A percentile compares a stretch with the other conserved stretches of the same genome.
Evolutionary conservation across 2,797 vertebrate genomes (phyloP).

Genomic region (Manis pentadactyla): DNA sequence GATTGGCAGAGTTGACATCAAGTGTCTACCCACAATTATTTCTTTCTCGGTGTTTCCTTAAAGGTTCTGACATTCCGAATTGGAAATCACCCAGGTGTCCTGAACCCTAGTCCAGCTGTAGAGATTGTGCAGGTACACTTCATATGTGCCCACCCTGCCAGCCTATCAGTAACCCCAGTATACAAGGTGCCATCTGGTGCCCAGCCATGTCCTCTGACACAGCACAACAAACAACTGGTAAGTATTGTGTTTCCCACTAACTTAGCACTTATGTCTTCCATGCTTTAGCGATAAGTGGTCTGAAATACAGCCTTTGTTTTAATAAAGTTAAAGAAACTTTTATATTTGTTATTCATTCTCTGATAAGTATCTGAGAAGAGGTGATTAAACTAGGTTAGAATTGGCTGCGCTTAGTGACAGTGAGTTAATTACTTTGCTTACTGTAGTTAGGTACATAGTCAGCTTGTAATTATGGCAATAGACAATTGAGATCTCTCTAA

Average conservation of each 20-base stretch:
- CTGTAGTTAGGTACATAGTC: neutral
- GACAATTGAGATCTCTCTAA: neutral
- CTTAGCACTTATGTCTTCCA: neutral
- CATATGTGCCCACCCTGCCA: constrained; percentile 80
- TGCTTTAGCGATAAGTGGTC: neutral
- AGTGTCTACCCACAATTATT: neutral
- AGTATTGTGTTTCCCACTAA: constrained; percentile 3
- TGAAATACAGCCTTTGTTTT: neutral
- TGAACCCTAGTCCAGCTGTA: constrained; percentile 81
- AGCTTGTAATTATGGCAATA: neutral
- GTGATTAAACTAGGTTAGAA: neutral
- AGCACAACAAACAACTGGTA: constrained; percentile 84
- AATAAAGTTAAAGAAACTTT: neutral
- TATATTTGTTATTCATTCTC: neutral
- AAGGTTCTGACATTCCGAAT: constrained; percentile 84
- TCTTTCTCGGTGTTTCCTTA: constrained; percentile 48
- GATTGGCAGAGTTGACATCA: neutral
- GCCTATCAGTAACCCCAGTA: constrained; percentile 81
- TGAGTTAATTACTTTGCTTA: neutral
- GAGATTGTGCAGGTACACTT: constrained; percentile 84
- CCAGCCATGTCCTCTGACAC: constrained; percentile 83
- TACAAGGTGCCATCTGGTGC: constrained; percentile 63
- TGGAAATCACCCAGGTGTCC: constrained; percentile 81
- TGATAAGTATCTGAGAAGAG: neutral
- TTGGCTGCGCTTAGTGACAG: neutral